Evolutionary conservation across 2,113 vertebrate species (phyloP).

Genomic region (Cheilinus undulatus): DNA sequence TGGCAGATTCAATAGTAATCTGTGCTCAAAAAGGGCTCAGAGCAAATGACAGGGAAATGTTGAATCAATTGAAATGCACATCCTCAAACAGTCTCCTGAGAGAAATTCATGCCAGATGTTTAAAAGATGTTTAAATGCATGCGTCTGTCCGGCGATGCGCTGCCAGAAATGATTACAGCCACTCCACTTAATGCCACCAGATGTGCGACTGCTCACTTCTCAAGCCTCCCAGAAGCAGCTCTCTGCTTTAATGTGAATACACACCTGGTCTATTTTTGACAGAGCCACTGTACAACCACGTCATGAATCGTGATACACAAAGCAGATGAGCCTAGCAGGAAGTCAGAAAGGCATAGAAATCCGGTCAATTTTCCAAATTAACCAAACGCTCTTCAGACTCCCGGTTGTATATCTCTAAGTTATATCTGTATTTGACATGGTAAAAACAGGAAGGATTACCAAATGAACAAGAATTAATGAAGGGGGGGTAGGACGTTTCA

Average conservation of each 20-base stretch:
- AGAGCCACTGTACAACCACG: not conserved
- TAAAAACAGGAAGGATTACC: too few species aligned
- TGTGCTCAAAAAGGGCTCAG: not conserved
- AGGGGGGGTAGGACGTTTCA: too few species aligned
- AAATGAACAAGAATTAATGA: too few species aligned
- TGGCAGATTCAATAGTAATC: not conserved
- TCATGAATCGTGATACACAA: not conserved
- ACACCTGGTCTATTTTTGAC: not conserved
- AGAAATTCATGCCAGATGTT: not conserved
- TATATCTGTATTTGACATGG: not conserved
- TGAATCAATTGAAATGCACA: too few species aligned
- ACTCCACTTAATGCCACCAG: not conserved
- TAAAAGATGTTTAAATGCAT: not conserved
- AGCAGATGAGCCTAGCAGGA: not conserved
- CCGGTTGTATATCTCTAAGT: not conserved
- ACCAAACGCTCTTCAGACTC: not conserved
- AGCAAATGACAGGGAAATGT: too few species aligned
- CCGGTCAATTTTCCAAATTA: too few species aligned
- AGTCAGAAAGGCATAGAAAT: not conserved
- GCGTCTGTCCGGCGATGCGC: not conserved
- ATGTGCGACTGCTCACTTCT: not conserved
- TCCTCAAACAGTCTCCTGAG: too few species aligned
- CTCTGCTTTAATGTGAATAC: not conserved
- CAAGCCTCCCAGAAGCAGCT: not conserved
- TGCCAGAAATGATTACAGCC: not conserved